Evolutionary conservation across 37 sponge, comb jelly and placozoan genomes (phyloP).

Genomic region (Beroe ovata): DNA sequence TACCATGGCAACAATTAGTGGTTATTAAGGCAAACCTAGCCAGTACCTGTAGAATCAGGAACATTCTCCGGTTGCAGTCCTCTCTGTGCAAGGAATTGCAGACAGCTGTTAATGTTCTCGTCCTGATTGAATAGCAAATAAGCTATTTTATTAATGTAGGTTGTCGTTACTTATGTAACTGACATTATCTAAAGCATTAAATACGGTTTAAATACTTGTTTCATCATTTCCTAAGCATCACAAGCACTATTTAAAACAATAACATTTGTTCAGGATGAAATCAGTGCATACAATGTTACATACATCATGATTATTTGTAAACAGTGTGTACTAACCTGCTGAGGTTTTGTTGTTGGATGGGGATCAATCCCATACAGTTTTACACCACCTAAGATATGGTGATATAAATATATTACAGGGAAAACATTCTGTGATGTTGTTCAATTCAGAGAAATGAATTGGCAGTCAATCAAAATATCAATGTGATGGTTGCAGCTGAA

Average conservation of each 20-base stretch:
- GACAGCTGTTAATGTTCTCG: constrained; percentile 47
- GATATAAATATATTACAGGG: no score
- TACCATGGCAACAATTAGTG: neutral
- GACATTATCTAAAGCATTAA: no score
- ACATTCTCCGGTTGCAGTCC: constrained; percentile 47
- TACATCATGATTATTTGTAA: neutral
- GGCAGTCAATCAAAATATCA: no score
- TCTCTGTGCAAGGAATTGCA: constrained; percentile 63
- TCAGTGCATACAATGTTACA: neutral
- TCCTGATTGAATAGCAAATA: no score
- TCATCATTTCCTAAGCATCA: neutral
- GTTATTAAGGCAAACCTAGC: neutral
- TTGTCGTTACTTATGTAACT: no score
- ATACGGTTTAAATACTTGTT: no score
- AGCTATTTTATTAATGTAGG: no score
- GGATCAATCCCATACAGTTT: constrained; percentile 48
- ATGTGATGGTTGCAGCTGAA: no score
- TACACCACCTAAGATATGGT: constrained; percentile 58
- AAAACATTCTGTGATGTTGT: no score
- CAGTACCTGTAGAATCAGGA: constrained; percentile 26
- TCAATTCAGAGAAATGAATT: no score
- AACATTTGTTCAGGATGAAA: neutral
- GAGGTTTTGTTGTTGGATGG: constrained; percentile 46
- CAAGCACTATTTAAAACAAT: neutral
- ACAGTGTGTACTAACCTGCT: constrained; percentile 19